Base-by-base conservation (phyloP, 2,888 invertebrate species). In the Eulithis prunata region DNA sequence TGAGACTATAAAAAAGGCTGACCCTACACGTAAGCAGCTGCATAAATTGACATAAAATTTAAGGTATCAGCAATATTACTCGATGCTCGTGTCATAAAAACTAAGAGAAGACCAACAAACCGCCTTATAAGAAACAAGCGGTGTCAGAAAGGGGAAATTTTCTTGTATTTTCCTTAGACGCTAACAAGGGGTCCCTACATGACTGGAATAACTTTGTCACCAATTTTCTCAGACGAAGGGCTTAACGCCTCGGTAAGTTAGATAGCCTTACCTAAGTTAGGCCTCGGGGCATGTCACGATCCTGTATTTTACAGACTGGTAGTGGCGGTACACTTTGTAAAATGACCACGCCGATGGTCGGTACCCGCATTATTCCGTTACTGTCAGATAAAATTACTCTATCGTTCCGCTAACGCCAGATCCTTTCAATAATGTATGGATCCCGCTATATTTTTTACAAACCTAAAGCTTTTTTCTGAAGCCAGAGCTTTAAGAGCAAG, bases 131-230 rank as follows among this genome's bases (percentile, higher is more conserved):
- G 82, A 82, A 85, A 85, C 82, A 85, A 82, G 84, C 84, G 81
- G 74, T 83, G 87, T 88, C 86, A 86, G 84, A 79, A 70, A 76
- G 79, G 80, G 81, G 84, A 80, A 84, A 81, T 85, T 83, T 83
- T 80, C 85, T 81, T 86, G 83, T 88, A 86, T 89, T 89, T 85
- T 84, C 84, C 79, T 82, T 80, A 68, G 82, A 78, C 85, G 84
- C 85, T 91, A 91, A 91, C 91, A 91, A 91, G 91, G 84, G 85
- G 80, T 79, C 73, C 71, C 80, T 86, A 88, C 92, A 93, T 90
- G 92, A 91, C 88, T 85, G 84, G 92, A 93, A 93, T 93, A 91
- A 88, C 90, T 88, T 87, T 85, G 88, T 87, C 89, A 84, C 85
- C 87, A 90, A 89, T 90, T 90, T 90, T 84, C 86, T 85, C 82